Conservation (phyloP, 2,888 invertebrate genomes). For the Erebia aethiops region DNA sequence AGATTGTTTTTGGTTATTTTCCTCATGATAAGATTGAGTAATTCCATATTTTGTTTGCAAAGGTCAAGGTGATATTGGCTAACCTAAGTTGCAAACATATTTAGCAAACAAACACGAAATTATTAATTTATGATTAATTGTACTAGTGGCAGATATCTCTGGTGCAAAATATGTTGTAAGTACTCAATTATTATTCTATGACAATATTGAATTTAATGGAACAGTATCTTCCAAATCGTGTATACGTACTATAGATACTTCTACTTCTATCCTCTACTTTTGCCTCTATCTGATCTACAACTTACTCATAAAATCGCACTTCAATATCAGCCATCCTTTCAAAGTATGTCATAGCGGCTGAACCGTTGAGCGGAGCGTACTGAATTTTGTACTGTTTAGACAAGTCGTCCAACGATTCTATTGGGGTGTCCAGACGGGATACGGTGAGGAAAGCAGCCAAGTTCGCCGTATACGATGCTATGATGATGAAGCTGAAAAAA, state of each 20-base stretch:
- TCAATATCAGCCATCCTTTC: slow-evolving; percentile 98
- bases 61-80: background rate
- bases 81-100: no score
- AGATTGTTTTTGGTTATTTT: background rate
- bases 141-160: no score
- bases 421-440: slow-evolving; percentile 95
- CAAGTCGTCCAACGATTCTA: slow-evolving; percentile 96
- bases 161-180: background rate
- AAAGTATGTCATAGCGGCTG: slow-evolving; percentile 96
- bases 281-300: slow-evolving; percentile 42
- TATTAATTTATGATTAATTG: no score
- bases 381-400: slow-evolving; percentile 98
- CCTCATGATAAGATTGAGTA: background rate
- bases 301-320: slow-evolving; percentile 95
- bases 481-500: slow-evolving; percentile 91
- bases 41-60: background rate
- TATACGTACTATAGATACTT: no score
- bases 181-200: no score
- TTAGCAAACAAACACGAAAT: no score
- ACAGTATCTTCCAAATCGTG: no score
- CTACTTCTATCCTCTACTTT: background rate
- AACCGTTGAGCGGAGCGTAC: slow-evolving; percentile 95
- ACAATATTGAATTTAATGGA: no score
- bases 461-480: slow-evolving; percentile 99
- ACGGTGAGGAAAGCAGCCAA: slow-evolving; percentile 98